Conservation (phyloP, 2,797 vertebrate species). For the Manis pentadactyla region DNA sequence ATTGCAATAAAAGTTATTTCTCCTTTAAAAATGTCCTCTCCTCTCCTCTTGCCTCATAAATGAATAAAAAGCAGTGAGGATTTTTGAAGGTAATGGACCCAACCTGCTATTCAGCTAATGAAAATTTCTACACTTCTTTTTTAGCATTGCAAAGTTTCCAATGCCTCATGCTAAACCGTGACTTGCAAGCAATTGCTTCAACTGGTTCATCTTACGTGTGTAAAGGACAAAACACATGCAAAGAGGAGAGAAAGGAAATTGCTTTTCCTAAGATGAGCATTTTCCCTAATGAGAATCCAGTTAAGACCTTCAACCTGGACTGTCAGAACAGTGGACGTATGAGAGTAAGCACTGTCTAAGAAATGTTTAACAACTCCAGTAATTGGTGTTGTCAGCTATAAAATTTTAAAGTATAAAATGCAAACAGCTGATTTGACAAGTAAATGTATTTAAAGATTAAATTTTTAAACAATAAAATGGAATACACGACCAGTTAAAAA, state of each 20-base stretch:
- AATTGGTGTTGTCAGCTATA: not conserved
- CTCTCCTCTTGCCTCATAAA: slow-evolving; percentile 21
- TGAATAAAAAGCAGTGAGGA: not conserved
- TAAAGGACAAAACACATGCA: not conserved
- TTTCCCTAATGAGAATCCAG: not conserved
- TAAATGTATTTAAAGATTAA: not conserved
- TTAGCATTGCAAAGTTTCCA: not conserved
- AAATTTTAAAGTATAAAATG: not conserved
- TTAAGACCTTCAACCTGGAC: not conserved
- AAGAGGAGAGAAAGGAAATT: not conserved
- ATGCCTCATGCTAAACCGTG: not conserved
- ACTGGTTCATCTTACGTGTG: not conserved
- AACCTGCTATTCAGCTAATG: not conserved
- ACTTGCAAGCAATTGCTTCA: not conserved
- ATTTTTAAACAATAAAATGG: not conserved
- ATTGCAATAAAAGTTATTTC: not conserved
- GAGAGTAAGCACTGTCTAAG: not conserved
- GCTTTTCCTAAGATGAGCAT: not conserved
- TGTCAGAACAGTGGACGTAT: not conserved
- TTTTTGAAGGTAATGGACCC: not conserved
- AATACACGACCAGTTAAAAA: not conserved
- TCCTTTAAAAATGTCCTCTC: not conserved
- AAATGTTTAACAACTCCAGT: not conserved
- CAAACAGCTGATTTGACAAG: not conserved
- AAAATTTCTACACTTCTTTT: not conserved